Percentiles rank a stretch among this genome's conserved stretches.
Conservation (phyloP, 2,888 invertebrate genomes). For the Podotricha telesiphe region DNA sequence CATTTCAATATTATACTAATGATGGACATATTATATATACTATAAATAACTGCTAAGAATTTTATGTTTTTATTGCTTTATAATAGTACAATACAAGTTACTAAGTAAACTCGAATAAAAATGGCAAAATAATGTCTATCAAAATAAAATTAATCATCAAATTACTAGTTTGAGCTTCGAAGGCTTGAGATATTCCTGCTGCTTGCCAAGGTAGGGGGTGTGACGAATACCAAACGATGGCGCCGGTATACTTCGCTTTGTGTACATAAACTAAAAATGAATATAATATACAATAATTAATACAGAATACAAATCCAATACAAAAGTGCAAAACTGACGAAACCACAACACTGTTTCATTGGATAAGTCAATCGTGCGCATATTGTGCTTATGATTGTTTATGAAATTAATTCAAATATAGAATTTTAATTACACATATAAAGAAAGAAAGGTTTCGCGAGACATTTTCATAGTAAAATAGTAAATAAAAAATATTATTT, state of each 20-base stretch:
- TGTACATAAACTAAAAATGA: slow-evolving; percentile 59
- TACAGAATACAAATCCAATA: not conserved
- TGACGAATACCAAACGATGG: slow-evolving; percentile 72
- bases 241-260: slow-evolving; percentile 58
- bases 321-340: not conserved
- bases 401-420: too few species aligned
- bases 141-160: slow-evolving; percentile 36
- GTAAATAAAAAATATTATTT: too few species aligned
- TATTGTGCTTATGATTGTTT: too few species aligned
- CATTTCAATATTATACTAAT: too few species aligned
- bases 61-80: not conserved
- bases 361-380: too few species aligned
- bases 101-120: slow-evolving; percentile 4
- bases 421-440: too few species aligned
- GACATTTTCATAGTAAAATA: too few species aligned
- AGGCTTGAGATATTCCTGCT: slow-evolving; percentile 55
- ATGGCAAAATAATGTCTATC: not conserved
- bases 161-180: slow-evolving; percentile 55
- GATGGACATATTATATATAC: too few species aligned
- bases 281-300: not conserved
- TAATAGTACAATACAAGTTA: too few species aligned
- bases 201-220: slow-evolving; percentile 58
- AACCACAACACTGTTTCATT: too few species aligned
- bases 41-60: too few species aligned
- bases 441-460: too few species aligned